A percentile compares a stretch with the other conserved stretches of the same genome.
Conservation (phyloP, 30 jellyfish, hydroid and myxozoan species). For the Calvadosia cruxmelitensis region DNA sequence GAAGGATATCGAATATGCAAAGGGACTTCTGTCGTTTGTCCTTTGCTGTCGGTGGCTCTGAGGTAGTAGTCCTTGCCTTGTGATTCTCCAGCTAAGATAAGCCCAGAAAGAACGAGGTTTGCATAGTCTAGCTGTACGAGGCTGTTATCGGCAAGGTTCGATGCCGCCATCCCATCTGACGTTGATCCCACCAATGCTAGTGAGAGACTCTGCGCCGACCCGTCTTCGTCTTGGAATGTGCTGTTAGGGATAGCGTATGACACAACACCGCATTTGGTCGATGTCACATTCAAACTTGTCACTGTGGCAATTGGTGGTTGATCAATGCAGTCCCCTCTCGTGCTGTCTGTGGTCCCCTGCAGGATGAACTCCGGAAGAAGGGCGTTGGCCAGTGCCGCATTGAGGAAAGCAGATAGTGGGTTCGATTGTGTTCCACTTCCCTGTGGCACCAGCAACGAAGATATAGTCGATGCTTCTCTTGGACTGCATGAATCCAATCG, state of each 20-base stretch:
- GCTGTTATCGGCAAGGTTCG: neutral
- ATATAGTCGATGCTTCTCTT: no score
- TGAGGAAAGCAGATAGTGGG: no score
- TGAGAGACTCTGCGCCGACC: neutral
- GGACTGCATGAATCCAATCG: no score
- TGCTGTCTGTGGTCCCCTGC: neutral
- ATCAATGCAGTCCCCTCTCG: neutral
- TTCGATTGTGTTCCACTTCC: no score
- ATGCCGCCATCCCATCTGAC: neutral
- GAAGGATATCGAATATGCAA: neutral
- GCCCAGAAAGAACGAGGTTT: neutral
- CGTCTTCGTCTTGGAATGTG: neutral
- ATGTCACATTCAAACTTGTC: neutral
- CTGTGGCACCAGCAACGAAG: no score
- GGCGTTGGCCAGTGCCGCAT: no score
- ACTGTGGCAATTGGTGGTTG: neutral
- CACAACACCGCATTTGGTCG: neutral
- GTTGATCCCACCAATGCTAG: neutral
- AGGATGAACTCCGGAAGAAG: neutral
- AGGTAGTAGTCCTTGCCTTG: neutral
- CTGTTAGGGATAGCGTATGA: neutral
- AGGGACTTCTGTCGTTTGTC: neutral
- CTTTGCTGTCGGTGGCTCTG: neutral
- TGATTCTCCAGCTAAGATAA: neutral
- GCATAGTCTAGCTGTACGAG: neutral